These are phyloP conservation scores for Ennomos erosarius DNA, from an alignment of 2,888 invertebrate species.

Conservation along the genomic window DNA sequence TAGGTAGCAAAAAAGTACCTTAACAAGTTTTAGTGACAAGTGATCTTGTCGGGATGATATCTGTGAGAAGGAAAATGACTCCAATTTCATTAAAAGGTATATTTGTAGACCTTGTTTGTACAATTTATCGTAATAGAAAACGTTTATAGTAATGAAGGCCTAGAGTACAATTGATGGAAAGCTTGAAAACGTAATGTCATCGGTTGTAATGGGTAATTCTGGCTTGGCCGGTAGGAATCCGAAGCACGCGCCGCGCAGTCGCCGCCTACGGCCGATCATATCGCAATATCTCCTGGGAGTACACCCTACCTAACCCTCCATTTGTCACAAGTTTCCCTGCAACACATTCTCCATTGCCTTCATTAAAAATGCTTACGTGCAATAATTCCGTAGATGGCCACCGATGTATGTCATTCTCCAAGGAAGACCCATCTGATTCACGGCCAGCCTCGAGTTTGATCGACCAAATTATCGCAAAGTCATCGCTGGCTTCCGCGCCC, in stretches of 20 bases:
- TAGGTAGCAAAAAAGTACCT: no score
- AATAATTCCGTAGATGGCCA: conserved; percentile 42
- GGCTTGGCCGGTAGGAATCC: conserved; percentile 66
- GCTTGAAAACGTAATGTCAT: conserved; percentile 78
- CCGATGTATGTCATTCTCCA: conserved; percentile 57
- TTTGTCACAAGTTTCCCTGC: conserved; percentile 49
- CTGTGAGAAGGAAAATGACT: background rate
- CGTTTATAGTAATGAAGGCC: conserved; percentile 78
- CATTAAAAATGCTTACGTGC: conserved; percentile 50
- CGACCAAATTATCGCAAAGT: conserved; percentile 67
- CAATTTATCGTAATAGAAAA: conserved; percentile 70
- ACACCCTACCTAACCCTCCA: conserved; percentile 50
- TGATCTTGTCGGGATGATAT: no score
- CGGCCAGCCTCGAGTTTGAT: conserved; percentile 43
- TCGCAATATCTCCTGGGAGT: conserved; percentile 76
- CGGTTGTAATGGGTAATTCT: conserved; percentile 79
- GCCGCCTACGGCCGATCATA: conserved; percentile 70
- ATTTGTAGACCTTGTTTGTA: conserved; percentile 69
- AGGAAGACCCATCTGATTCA: conserved; percentile 49
- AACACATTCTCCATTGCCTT: conserved; percentile 56
- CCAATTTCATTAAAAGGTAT: conserved; percentile 58
- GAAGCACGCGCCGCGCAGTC: conserved; percentile 79
- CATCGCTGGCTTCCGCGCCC: conserved; percentile 74
- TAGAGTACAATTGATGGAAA: conserved; percentile 63
- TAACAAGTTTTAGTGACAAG: conserved; percentile 1